Conservation (phyloP, 2,113 vertebrate genomes). For the Entelurus aequoreus region DNA sequence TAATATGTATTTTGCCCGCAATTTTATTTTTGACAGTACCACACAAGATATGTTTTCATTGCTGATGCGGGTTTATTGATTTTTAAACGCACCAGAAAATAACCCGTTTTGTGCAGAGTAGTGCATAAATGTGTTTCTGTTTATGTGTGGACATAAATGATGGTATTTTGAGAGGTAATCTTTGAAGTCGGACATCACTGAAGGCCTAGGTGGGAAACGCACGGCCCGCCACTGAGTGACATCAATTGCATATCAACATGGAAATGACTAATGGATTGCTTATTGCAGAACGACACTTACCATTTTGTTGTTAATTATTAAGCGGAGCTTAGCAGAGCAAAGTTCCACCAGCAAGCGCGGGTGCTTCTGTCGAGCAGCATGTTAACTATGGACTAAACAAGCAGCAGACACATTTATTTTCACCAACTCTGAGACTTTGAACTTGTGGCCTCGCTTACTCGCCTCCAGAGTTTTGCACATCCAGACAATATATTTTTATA, state of each 20-base stretch:
- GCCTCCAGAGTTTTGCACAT: slow-evolving; percentile 18
- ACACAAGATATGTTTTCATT: too few species aligned
- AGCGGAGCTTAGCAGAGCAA: background rate
- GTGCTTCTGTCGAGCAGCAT: background rate
- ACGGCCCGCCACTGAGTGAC: too few species aligned
- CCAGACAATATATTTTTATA: slow-evolving; percentile 15
- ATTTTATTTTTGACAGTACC: too few species aligned
- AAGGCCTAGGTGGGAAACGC: too few species aligned
- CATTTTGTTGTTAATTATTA: background rate
- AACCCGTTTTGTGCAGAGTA: too few species aligned
- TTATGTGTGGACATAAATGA: too few species aligned
- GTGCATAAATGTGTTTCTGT: too few species aligned
- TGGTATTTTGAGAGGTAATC: too few species aligned
- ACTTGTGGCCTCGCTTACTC: slow-evolving; percentile 35
- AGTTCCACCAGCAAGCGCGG: background rate
- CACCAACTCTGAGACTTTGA: slow-evolving; percentile 38
- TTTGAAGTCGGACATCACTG: too few species aligned
- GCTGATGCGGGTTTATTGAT: too few species aligned
- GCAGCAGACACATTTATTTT: slow-evolving; percentile 12
- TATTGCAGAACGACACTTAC: background rate
- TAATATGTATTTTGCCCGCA: too few species aligned
- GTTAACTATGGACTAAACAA: slow-evolving; percentile 16
- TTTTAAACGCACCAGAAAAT: too few species aligned
- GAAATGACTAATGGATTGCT: background rate
- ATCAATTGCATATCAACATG: background rate